These are phyloP conservation scores for Brassicogethes aeneus DNA, from an alignment of 2,888 invertebrate genomes.

Conservation along the genomic window DNA sequence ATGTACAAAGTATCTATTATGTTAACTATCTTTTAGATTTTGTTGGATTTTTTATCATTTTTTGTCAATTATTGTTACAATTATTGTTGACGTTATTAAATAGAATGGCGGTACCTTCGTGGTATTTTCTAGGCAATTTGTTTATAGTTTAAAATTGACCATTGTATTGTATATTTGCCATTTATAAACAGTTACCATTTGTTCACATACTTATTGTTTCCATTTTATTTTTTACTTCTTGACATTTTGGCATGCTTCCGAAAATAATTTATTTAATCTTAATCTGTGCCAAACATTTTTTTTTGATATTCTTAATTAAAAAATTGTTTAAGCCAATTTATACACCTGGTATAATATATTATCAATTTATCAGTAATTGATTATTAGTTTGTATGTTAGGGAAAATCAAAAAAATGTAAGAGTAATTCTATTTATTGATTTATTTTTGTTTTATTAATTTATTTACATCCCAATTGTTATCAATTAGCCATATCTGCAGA, in stretches of 20 bases:
- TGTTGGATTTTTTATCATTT: too few species aligned
- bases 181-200: conserved; percentile 14
- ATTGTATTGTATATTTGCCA: conserved; percentile 11
- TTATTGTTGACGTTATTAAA: too few species aligned
- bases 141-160: too few species aligned
- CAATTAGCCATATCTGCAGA: conserved; percentile 8
- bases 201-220: conserved; percentile 6
- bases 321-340: not conserved
- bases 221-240: not conserved
- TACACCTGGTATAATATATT: not conserved
- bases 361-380: too few species aligned
- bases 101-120: too few species aligned
- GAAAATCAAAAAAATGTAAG: not conserved
- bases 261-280: conserved; percentile 3
- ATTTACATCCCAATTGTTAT: conserved; percentile 10
- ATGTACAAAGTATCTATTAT: too few species aligned
- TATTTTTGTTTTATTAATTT: conserved; percentile 2
- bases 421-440: conserved; percentile 3
- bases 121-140: too few species aligned
- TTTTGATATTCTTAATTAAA: conserved; percentile 10
- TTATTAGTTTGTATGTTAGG: not conserved
- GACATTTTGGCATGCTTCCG: not conserved
- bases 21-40: too few species aligned
- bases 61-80: too few species aligned
- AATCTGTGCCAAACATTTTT: conserved; percentile 13